A percentile compares a stretch with the other conserved stretches of the same genome.
phyloP scores from a whole-genome alignment of 2,113 vertebrate genomes.

The Elephantulus edwardii region DNA sequence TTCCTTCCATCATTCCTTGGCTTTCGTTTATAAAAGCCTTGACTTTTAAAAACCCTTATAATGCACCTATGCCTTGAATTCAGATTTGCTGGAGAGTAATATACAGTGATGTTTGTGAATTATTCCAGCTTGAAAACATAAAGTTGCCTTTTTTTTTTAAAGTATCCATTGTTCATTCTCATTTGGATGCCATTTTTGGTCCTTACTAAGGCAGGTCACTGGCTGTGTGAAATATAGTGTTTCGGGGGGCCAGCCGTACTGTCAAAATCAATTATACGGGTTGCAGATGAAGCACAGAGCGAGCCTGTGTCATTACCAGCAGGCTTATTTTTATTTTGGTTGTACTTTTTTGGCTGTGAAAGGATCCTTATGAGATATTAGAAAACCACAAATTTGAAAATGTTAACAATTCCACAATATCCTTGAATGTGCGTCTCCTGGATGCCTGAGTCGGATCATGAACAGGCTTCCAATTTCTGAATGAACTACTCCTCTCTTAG shows the following conservation, averaged over 20 bases:
- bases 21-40: background rate
- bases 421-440: slow-evolving; percentile 48
- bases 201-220: slow-evolving; percentile 32
- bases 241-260: slow-evolving; percentile 85
- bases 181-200: slow-evolving; percentile 51
- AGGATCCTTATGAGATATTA: slow-evolving; percentile 76
- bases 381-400: slow-evolving; percentile 69
- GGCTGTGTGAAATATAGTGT: slow-evolving; percentile 83
- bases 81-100: background rate
- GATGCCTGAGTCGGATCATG: slow-evolving; percentile 52
- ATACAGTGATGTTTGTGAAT: slow-evolving; percentile 69
- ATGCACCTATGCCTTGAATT: background rate
- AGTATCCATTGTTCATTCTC: slow-evolving; percentile 76
- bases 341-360: slow-evolving; percentile 78
- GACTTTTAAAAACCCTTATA: background rate
- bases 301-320: slow-evolving; percentile 81
- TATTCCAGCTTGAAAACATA: slow-evolving; percentile 74
- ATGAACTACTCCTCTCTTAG: slow-evolving; percentile 69
- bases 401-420: slow-evolving; percentile 67
- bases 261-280: slow-evolving; percentile 86
- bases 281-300: slow-evolving; percentile 82
- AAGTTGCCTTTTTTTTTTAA: slow-evolving; percentile 59
- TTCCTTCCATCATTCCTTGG: background rate
- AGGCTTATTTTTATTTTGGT: slow-evolving; percentile 80
- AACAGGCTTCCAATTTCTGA: slow-evolving; percentile 60